Percentiles rank a stretch among this genome's conserved stretches.
These are phyloP conservation scores for Patella pellucida DNA, from an alignment of 2,888 invertebrate species.

Conservation along the genomic window DNA sequence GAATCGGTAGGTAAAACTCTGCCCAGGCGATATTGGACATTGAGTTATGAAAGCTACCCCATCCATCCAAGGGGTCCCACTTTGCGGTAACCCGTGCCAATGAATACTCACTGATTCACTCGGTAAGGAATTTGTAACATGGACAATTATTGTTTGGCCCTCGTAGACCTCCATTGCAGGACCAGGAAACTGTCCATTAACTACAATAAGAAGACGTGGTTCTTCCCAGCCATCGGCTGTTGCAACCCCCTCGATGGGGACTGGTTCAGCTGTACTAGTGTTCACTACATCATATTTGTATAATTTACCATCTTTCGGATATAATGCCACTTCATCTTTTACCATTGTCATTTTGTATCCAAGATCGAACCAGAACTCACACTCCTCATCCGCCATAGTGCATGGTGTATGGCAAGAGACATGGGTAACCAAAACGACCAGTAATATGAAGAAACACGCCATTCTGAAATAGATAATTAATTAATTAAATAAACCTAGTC, in stretches of 20 bases:
- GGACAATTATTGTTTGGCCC: not conserved
- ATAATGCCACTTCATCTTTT: constrained; percentile 37
- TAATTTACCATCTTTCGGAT: constrained; percentile 39
- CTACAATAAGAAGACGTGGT: not conserved
- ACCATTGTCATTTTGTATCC: constrained; percentile 48
- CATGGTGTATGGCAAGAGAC: constrained; percentile 18
- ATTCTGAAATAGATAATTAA: too few species aligned
- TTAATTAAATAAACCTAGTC: too few species aligned
- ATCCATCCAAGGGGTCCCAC: not conserved
- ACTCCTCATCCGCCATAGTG: constrained; percentile 30
- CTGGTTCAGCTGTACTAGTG: constrained; percentile 30
- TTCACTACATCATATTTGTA: constrained; percentile 48
- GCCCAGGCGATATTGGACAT: not conserved
- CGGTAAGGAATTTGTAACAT: not conserved
- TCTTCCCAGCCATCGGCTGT: not conserved
- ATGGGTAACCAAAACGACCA: too few species aligned
- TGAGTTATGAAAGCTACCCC: not conserved
- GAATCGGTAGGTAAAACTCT: constrained; percentile 22
- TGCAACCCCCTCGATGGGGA: constrained; percentile 9
- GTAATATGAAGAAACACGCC: too few species aligned
- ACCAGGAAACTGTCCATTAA: not conserved
- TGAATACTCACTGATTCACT: not conserved
- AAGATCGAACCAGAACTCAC: constrained; percentile 41
- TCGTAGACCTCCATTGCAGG: not conserved
- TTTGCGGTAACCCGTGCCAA: constrained; percentile 1